Percentiles rank a stretch among this genome's conserved stretches.
phyloP scores from a whole-genome alignment of 2,113 vertebrate species.

The Calidris pygmaea region DNA sequence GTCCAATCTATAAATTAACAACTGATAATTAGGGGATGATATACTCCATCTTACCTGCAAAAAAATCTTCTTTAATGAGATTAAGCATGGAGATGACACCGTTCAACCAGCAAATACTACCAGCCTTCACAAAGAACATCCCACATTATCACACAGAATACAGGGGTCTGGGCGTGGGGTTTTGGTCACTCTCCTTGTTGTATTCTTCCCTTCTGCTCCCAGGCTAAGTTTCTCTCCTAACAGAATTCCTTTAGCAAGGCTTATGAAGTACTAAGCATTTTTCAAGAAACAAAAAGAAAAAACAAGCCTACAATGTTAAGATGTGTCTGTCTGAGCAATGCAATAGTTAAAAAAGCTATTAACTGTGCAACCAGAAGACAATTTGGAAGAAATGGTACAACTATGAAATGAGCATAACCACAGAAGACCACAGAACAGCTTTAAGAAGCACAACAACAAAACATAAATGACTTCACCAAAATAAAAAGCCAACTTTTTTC shows the following conservation, averaged over 20 bases:
- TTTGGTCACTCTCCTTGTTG: neutral
- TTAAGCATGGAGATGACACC: neutral
- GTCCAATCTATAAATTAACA: neutral
- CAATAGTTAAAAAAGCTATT: neutral
- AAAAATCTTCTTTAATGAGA: neutral
- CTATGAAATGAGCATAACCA: neutral
- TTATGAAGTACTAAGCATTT: too few relatives aligned
- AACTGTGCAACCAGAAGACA: neutral
- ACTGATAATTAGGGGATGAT: neutral
- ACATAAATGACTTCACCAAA: neutral
- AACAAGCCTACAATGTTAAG: neutral
- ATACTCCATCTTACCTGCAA: neutral
- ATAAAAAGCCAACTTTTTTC: neutral
- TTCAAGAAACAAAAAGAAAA: too few relatives aligned
- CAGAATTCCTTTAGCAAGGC: neutral
- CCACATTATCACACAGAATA: neutral
- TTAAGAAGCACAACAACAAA: neutral
- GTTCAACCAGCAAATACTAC: neutral
- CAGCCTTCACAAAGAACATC: neutral
- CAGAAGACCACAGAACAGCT: neutral
- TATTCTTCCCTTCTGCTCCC: neutral
- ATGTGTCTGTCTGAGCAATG: rapidly evolving
- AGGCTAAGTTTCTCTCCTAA: neutral
- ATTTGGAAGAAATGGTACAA: neutral
- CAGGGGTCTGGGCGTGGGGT: rapidly evolving